Conservation (phyloP, 2,797 vertebrate genomes). For the Coccyzus lansbergi region DNA sequence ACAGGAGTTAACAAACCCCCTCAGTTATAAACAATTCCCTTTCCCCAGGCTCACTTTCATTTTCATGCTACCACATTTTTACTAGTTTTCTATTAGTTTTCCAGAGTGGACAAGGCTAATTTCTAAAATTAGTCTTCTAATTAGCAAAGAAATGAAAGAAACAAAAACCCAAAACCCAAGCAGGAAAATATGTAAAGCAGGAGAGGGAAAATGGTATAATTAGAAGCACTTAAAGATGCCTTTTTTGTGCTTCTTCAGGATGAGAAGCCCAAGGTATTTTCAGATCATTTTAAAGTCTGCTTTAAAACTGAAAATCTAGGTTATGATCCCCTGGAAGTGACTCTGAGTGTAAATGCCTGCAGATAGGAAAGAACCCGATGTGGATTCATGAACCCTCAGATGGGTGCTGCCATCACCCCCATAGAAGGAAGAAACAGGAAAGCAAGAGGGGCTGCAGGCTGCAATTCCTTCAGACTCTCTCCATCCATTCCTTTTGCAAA, state of each 20-base stretch:
- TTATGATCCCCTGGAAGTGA: background rate
- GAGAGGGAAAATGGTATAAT: background rate
- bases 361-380: background rate
- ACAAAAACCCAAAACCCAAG: background rate
- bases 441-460: background rate
- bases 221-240: background rate
- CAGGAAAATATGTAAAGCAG: slow-evolving; percentile 23
- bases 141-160: background rate
- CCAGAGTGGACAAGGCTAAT: slow-evolving; percentile 36
- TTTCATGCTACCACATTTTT: slow-evolving; percentile 25
- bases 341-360: background rate
- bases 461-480: background rate
- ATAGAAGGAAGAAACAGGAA: background rate
- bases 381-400: background rate
- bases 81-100: slow-evolving; percentile 32
- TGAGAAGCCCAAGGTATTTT: background rate
- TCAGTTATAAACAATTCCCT: slow-evolving; percentile 56
- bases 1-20: slow-evolving; percentile 49
- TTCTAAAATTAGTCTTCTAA: slow-evolving; percentile 59
- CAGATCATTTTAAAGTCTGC: background rate
- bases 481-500: background rate
- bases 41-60: slow-evolving; percentile 52
- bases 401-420: background rate
- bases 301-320: background rate
- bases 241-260: background rate